Conservation (phyloP, 2,797 vertebrate genomes). For the Gobio occitaniae region DNA sequence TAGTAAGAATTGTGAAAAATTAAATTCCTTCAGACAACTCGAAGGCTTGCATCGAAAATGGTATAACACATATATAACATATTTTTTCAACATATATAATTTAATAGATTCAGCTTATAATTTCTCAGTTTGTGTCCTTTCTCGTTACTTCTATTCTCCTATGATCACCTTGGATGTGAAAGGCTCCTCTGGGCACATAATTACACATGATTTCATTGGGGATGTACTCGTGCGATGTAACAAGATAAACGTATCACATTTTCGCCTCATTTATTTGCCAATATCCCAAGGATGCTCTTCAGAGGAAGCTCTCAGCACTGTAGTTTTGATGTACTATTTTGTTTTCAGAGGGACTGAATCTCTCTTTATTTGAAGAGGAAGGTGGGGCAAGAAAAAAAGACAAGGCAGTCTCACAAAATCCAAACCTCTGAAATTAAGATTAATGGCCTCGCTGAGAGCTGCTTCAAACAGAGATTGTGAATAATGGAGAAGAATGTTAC, state of each 20-base stretch:
- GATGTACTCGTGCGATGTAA: conserved; percentile 57
- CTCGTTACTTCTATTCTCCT: conserved; percentile 67
- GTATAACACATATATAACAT: neutral
- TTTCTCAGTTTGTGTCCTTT: conserved; percentile 57
- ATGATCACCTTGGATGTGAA: conserved; percentile 62
- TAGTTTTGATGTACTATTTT: conserved; percentile 65
- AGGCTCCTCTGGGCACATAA: conserved; percentile 71
- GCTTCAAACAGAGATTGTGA: conserved; percentile 60
- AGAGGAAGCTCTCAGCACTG: conserved; percentile 57
- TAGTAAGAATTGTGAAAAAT: conserved; percentile 17
- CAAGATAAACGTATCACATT: conserved; percentile 68
- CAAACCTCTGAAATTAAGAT: conserved; percentile 76
- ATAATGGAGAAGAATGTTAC: neutral
- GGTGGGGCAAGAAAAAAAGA: conserved; percentile 58
- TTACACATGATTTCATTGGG: conserved; percentile 69
- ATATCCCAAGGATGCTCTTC: conserved; percentile 66
- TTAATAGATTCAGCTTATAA: conserved; percentile 70
- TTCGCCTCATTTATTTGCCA: conserved; percentile 74
- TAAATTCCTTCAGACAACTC: conserved; percentile 23
- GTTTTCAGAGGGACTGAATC: conserved; percentile 63
- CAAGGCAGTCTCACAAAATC: conserved; percentile 67
- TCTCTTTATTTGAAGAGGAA: conserved; percentile 57
- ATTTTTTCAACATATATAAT: conserved; percentile 63
- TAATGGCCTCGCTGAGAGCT: conserved; percentile 68
- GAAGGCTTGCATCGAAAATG: conserved; percentile 38